Evolutionary conservation across 37 sponge, comb jelly and placozoan genomes (phyloP).

Genomic region (Bolinopsis microptera): DNA sequence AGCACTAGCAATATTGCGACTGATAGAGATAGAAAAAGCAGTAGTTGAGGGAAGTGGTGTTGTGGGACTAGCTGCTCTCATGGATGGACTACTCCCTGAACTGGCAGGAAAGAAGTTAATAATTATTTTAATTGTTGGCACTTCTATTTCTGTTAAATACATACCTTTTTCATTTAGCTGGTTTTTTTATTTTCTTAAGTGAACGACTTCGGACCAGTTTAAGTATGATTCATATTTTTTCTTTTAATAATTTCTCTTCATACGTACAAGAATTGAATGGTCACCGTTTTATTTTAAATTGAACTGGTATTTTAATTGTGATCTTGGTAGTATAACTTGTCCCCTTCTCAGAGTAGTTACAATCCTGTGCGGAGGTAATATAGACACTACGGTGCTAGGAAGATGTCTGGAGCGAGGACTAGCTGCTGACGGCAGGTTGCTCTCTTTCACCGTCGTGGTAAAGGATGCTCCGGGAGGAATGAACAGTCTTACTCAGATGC

Average conservation of each 20-base stretch:
- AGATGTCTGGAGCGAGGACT: constrained; percentile 86
- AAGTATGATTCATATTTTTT: too few relatives aligned
- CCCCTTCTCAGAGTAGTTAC: constrained; percentile 62
- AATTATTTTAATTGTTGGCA: too few relatives aligned
- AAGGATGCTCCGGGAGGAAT: constrained; percentile 78
- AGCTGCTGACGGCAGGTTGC: constrained; percentile 80
- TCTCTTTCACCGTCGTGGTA: constrained; percentile 72
- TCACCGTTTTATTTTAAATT: too few relatives aligned
- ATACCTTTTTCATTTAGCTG: too few relatives aligned
- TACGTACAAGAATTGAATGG: too few relatives aligned
- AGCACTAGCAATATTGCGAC: constrained; percentile 78
- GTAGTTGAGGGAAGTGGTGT: constrained; percentile 90
- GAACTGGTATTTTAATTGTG: too few relatives aligned
- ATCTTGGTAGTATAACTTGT: too few relatives aligned
- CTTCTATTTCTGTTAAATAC: too few relatives aligned
- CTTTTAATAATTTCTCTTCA: too few relatives aligned
- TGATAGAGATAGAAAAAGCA: constrained; percentile 82
- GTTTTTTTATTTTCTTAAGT: too few relatives aligned
- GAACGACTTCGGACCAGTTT: too few relatives aligned
- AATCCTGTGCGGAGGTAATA: constrained; percentile 81
- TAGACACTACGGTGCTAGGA: constrained; percentile 81
- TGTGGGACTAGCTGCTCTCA: constrained; percentile 79
- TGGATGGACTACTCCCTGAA: constrained; percentile 73
- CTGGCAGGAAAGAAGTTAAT: constrained; percentile 83
- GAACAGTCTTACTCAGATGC: constrained; percentile 68